These are phyloP conservation scores for Gnathonemus longibarbis DNA, from an alignment of 2,113 vertebrate genomes.

Conservation along the genomic window DNA sequence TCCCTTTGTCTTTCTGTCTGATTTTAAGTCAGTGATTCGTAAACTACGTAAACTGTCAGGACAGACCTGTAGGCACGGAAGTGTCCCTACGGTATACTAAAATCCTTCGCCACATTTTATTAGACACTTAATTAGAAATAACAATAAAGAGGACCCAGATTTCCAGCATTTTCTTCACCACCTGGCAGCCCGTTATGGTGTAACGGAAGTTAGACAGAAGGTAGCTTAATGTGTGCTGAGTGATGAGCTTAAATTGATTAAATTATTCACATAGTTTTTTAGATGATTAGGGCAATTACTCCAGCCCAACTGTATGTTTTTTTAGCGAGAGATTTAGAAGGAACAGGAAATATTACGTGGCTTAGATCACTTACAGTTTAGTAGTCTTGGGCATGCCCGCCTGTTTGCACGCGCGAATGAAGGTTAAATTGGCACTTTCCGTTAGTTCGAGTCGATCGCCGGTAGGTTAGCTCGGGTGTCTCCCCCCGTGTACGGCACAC, in stretches of 20 bases:
- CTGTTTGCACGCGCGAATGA: neutral
- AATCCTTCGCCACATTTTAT: neutral
- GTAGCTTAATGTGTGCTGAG: conserved; percentile 7
- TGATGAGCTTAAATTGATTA: neutral
- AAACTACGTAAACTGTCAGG: neutral
- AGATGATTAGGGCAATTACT: neutral
- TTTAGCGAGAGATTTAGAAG: neutral
- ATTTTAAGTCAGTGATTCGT: neutral
- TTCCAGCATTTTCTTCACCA: conserved; percentile 1
- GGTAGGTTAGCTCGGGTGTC: neutral
- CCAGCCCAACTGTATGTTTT: neutral
- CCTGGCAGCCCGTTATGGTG: neutral
- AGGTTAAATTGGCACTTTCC: neutral
- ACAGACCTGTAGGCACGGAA: neutral
- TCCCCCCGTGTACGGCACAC: neutral
- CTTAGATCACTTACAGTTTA: neutral
- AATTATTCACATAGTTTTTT: conserved; percentile 2
- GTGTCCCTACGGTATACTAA: neutral
- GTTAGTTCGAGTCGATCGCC: neutral
- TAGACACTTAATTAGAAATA: neutral
- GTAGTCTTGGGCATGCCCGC: neutral
- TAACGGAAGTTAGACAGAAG: conserved; percentile 1
- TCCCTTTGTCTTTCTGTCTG: neutral
- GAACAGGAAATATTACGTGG: neutral
- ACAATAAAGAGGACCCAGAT: neutral